Evolutionary conservation across 2,888 invertebrate genomes (phyloP).

Genomic region (Chesias legatella): DNA sequence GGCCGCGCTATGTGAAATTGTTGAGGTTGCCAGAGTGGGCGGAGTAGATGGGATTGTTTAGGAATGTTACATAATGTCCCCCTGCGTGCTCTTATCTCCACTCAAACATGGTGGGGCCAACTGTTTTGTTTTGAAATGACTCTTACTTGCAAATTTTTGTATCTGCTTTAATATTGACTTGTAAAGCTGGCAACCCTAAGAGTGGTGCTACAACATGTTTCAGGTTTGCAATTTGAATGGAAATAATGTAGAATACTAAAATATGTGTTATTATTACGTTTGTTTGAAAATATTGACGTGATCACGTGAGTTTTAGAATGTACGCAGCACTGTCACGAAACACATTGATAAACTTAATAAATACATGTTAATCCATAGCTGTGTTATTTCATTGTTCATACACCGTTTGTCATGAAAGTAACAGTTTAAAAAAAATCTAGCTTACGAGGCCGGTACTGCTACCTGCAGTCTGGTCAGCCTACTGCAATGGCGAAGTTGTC

Average conservation of each 20-base stretch:
- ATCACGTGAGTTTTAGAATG: constrained; percentile 66
- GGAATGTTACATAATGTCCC: too few relatives aligned
- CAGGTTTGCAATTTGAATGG: constrained; percentile 11
- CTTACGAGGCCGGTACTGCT: too few relatives aligned
- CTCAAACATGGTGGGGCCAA: too few relatives aligned
- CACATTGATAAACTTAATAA: constrained; percentile 75
- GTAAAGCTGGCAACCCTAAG: constrained; percentile 1
- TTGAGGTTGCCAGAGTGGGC: constrained; percentile 50
- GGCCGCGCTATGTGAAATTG: constrained; percentile 24
- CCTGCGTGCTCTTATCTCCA: too few relatives aligned
- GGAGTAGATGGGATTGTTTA: too few relatives aligned
- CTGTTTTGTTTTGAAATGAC: constrained; percentile 23
- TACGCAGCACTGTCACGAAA: constrained; percentile 70
- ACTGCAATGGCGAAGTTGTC: too few relatives aligned
- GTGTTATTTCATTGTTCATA: constrained; percentile 28
- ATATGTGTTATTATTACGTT: constrained; percentile 37
- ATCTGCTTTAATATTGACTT: too few relatives aligned
- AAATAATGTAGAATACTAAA: constrained; percentile 29
- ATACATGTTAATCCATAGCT: constrained; percentile 69
- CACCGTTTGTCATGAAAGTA: too few relatives aligned
- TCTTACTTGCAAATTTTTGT: too few relatives aligned
- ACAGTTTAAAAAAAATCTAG: too few relatives aligned
- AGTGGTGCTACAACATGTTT: constrained; percentile 41
- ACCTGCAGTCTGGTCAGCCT: too few relatives aligned
- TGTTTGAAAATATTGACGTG: constrained; percentile 54